These are phyloP conservation scores for Lasioglossum figueresi DNA, from an alignment of 2,888 invertebrate genomes.

Conservation along the genomic window DNA sequence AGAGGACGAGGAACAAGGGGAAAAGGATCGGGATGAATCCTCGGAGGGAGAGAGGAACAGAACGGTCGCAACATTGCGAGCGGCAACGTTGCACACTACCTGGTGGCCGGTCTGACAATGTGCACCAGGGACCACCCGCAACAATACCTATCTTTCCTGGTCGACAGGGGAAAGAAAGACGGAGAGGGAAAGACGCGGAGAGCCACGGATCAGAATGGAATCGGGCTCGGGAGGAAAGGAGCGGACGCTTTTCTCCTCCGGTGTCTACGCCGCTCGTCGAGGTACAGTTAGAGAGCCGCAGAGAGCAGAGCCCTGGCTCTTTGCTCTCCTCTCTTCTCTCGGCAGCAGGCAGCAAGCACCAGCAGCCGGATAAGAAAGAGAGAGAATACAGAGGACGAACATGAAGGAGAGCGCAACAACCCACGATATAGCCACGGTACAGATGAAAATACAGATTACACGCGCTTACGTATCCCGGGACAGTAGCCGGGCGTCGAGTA, in stretches of 20 bases:
- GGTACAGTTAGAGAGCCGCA: conserved; percentile 50
- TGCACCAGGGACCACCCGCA: conserved; percentile 82
- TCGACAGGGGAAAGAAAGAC: conserved; percentile 67
- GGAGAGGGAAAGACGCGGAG: conserved; percentile 37
- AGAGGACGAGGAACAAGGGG: conserved; percentile 7
- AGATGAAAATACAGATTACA: conserved; percentile 76
- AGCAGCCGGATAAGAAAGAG: background rate
- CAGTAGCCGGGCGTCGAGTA: conserved; percentile 77
- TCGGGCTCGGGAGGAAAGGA: conserved; percentile 53
- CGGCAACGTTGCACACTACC: conserved; percentile 82
- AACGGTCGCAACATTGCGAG: conserved; percentile 79
- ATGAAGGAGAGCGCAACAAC: conserved; percentile 28
- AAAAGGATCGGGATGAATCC: conserved; percentile 38
- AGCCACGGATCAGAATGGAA: conserved; percentile 39
- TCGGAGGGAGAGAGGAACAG: conserved; percentile 51
- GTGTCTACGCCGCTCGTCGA: conserved; percentile 19
- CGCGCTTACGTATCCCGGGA: conserved; percentile 77
- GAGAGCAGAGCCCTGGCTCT: background rate
- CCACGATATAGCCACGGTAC: conserved; percentile 50
- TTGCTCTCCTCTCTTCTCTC: background rate
- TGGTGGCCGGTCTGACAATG: conserved; percentile 83
- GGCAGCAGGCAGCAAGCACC: background rate
- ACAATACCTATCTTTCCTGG: conserved; percentile 81
- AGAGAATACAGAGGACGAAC: background rate
- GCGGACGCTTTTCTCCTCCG: conserved; percentile 50